Evolutionary conservation across 2,888 invertebrate genomes (phyloP).

Genomic region (Campopleginae sp.): DNA sequence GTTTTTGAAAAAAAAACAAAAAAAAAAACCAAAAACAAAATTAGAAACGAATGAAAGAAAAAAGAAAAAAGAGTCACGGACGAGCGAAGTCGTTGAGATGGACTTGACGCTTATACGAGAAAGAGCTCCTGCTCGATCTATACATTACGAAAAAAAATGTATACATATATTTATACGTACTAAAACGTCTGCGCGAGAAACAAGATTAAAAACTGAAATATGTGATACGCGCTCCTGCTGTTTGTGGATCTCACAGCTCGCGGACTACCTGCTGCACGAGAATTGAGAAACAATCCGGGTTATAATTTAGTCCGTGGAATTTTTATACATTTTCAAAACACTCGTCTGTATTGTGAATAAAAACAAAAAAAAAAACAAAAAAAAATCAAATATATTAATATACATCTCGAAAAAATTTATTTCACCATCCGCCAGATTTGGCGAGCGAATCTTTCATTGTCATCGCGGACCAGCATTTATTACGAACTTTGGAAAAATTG

Average conservation of each 20-base stretch:
- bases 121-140: conserved; percentile 51
- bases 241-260: conserved; percentile 48
- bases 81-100: conserved; percentile 63
- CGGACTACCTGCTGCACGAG: conserved; percentile 58
- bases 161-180: conserved; percentile 16
- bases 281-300: conserved; percentile 63
- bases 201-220: conserved; percentile 65
- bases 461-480: not conserved
- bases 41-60: conserved; percentile 45
- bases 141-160: conserved; percentile 36
- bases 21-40: no score
- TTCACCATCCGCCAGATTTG: conserved; percentile 25
- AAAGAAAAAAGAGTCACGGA: conserved; percentile 41
- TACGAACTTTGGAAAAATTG: no score
- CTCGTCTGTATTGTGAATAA: conserved; percentile 8
- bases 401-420: not conserved
- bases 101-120: conserved; percentile 57
- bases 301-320: conserved; percentile 62
- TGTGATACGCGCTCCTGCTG: conserved; percentile 63
- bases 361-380: not conserved
- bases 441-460: conserved; percentile 16
- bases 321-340: conserved; percentile 32
- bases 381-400: not conserved
- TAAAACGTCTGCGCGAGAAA: conserved; percentile 47
- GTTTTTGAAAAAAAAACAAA: conserved; percentile 36